Evolutionary conservation across 2,113 vertebrate genomes (phyloP).

Genomic region (Psilopsiagon aurifrons): DNA sequence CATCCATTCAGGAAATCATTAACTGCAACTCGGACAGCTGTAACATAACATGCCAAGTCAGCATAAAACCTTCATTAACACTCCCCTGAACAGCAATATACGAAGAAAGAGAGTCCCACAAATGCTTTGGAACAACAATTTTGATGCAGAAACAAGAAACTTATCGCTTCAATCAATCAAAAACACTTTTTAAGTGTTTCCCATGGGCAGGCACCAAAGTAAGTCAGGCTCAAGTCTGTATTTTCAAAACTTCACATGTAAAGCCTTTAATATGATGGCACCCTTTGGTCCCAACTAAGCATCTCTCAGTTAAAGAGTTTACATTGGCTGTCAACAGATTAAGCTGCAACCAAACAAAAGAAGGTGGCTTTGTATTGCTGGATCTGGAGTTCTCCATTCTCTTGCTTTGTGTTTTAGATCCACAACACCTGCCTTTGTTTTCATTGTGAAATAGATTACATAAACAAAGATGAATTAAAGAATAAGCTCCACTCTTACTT

Average conservation of each 20-base stretch:
- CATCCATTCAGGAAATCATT: conserved; percentile 22
- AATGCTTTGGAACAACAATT: background rate
- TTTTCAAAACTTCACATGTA: background rate
- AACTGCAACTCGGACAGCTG: conserved; percentile 8
- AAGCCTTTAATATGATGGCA: background rate
- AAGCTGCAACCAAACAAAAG: background rate
- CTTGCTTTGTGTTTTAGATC: background rate
- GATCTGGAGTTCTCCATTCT: background rate
- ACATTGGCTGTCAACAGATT: background rate
- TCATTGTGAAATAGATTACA: background rate
- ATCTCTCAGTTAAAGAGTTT: background rate
- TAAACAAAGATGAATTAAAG: background rate
- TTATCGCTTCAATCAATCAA: background rate
- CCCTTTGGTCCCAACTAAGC: background rate
- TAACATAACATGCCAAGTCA: background rate
- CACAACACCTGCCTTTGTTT: background rate
- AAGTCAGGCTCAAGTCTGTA: background rate
- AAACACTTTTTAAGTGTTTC: background rate
- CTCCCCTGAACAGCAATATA: background rate
- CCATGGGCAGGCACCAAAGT: background rate
- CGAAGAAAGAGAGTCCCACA: background rate
- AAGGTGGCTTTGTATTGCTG: background rate
- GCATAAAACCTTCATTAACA: conserved; percentile 6
- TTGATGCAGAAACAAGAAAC: background rate
- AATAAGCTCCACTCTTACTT: background rate